These are phyloP conservation scores for Sericinus montela DNA, from an alignment of 2,888 invertebrate genomes.

Conservation along the genomic window DNA sequence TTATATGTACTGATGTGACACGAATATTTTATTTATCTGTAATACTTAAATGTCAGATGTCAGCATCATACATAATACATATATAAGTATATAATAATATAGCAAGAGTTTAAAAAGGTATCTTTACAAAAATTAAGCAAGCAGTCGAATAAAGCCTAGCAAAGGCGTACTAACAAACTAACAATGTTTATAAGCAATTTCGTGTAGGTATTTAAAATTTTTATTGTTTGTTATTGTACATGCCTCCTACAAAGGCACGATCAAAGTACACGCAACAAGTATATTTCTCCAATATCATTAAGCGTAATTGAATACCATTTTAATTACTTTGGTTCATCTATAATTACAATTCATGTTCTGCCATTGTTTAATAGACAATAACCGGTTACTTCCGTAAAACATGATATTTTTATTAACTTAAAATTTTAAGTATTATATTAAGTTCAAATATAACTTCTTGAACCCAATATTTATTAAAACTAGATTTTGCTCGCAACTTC, in stretches of 20 bases:
- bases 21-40: too few species aligned
- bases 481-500: too few species aligned
- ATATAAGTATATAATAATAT: constrained; percentile 1
- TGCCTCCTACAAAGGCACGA: background rate
- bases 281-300: background rate
- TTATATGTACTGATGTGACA: too few species aligned
- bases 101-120: background rate
- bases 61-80: too few species aligned
- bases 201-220: constrained; percentile 10
- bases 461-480: too few species aligned
- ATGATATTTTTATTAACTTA: background rate
- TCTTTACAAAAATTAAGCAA: too few species aligned
- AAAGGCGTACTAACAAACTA: background rate
- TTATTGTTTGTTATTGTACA: background rate
- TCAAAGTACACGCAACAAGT: background rate
- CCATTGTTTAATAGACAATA: background rate
- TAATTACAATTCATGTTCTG: background rate
- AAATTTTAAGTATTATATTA: too few species aligned
- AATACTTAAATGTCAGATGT: too few species aligned
- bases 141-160: too few species aligned
- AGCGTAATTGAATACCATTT: background rate
- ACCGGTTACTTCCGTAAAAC: background rate
- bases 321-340: background rate
- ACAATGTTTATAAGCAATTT: constrained; percentile 5
- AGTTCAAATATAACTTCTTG: too few species aligned